Percentiles rank a stretch among this genome's conserved stretches.
These are phyloP conservation scores for Bombus terrestris DNA, from an alignment of 1,140 invertebrate species.

Conservation along the genomic window DNA sequence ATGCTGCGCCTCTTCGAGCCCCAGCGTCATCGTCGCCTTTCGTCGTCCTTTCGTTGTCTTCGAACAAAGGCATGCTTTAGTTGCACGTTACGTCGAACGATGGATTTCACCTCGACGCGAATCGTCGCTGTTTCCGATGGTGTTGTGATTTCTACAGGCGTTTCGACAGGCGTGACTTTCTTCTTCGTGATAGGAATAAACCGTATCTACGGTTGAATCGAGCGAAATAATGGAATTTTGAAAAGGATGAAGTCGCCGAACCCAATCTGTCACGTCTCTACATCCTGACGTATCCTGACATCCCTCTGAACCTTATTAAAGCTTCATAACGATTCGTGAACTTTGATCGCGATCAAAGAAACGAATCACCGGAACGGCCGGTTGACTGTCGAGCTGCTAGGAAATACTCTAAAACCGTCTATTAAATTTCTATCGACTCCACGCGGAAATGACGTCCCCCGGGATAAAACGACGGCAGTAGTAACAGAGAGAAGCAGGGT, in stretches of 20 bases:
- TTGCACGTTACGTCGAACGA: slow-evolving; percentile 5
- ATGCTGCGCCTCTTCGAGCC: slow-evolving; percentile 46
- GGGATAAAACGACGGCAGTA: slow-evolving; percentile 35
- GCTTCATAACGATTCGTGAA: not conserved
- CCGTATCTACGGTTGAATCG: too few relatives aligned
- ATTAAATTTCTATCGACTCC: slow-evolving; percentile 72
- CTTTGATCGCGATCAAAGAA: slow-evolving; percentile 15
- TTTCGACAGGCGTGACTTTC: not conserved
- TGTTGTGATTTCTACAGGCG: not conserved
- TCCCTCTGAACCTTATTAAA: not conserved
- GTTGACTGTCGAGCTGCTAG: not conserved
- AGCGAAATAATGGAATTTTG: too few relatives aligned
- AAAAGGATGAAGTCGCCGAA: not conserved
- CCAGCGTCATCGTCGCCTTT: slow-evolving; percentile 29
- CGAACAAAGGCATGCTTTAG: slow-evolving; percentile 47
- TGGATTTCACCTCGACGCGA: not conserved
- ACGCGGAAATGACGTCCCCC: slow-evolving; percentile 38
- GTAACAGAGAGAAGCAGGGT: slow-evolving; percentile 7
- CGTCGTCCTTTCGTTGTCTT: slow-evolving; percentile 36
- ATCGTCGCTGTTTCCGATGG: not conserved
- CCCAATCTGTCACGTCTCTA: not conserved
- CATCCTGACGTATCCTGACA: not conserved
- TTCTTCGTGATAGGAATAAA: not conserved
- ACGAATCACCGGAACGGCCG: not conserved
- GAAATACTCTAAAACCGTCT: slow-evolving; percentile 47